Base-by-base conservation (phyloP, 2,888 invertebrate species). In the Conchocele bisecta region DNA sequence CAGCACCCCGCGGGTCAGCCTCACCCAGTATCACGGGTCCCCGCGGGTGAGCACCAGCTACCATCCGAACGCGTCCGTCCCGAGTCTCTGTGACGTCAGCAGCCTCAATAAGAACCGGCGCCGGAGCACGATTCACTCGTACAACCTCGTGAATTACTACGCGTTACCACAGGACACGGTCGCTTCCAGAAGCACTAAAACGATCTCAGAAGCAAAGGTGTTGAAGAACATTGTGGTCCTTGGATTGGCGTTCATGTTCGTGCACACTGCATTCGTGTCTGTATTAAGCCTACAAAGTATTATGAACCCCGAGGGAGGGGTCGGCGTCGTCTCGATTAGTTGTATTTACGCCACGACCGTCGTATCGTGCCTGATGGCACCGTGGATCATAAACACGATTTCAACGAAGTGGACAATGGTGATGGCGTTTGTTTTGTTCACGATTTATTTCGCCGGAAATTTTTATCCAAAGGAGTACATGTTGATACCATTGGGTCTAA, bases 341-440 rank as follows among this genome's bases (percentile, higher is more conserved):
- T 85, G 87, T 69, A 83, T 90, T 51, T 88, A 90, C 72, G 82
- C 83, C 5, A 85, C 86, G 22, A 89, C 88, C 3, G 86, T 90
- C 0, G 56, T 89, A 17, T 89, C 89, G 3, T 90, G 89, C 69
- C 80, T 90, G 13, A 33, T 89, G 20, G 89, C 89, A 0, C 90
- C 90, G 1, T 84, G 86, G 77, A 81, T 90, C 7, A 89, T 90
- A 44, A 83, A 82, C 72, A 80, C 81, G 28, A 63, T 89, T 5
- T 84, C 87, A 24, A 82, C 88, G 9, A 90, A 90, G 70, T 89
- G 89, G 89, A 89, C 89, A 5, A 84, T 90, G 79, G 85, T 87
- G 0, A 67, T 81, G 6, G 85, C 85, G 2, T 88, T 88, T 69
- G 64, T 83, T 5, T 53, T 88, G 9, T 89, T 86, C 60, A 83